These are phyloP conservation scores for Exaiptasia diaphana DNA, from an alignment of 64 coral and sea anemone species.

Conservation along the genomic window DNA sequence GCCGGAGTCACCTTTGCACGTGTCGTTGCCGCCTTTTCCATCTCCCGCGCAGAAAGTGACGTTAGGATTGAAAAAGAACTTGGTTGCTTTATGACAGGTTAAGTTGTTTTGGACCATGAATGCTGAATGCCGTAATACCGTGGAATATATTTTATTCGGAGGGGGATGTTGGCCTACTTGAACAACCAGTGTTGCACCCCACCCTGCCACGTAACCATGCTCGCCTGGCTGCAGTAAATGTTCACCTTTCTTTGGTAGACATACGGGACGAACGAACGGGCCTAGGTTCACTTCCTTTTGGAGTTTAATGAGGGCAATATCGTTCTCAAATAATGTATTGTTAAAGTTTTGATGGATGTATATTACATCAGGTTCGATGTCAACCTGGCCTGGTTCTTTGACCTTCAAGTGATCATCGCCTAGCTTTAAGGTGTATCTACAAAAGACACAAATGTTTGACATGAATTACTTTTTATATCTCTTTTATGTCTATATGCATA, in stretches of 20 bases:
- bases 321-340: neutral
- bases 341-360: slow-evolving; percentile 16
- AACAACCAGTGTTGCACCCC: slow-evolving; percentile 31
- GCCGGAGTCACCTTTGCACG: slow-evolving; percentile 37
- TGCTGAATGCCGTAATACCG: slow-evolving; percentile 21
- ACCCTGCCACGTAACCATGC: slow-evolving; percentile 46
- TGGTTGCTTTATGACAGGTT: slow-evolving; percentile 14
- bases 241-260: slow-evolving; percentile 41
- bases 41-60: slow-evolving; percentile 48
- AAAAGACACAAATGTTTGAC: neutral
- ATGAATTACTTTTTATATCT: neutral
- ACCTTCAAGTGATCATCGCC: slow-evolving; percentile 37
- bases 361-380: neutral
- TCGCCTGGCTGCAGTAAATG: slow-evolving; percentile 22
- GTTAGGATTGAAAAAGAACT: neutral
- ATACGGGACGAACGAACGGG: slow-evolving; percentile 58
- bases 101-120: slow-evolving; percentile 21
- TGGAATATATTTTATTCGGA: neutral
- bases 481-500: neutral
- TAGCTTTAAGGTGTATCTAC: slow-evolving; percentile 11
- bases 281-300: neutral
- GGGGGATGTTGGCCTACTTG: neutral
- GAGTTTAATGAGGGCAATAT: slow-evolving; percentile 69
- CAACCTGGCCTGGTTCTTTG: slow-evolving; percentile 19
- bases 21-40: slow-evolving; percentile 36